phyloP scores from a whole-genome alignment of 2,888 invertebrate species.

The Tetrapedia diversipes region DNA sequence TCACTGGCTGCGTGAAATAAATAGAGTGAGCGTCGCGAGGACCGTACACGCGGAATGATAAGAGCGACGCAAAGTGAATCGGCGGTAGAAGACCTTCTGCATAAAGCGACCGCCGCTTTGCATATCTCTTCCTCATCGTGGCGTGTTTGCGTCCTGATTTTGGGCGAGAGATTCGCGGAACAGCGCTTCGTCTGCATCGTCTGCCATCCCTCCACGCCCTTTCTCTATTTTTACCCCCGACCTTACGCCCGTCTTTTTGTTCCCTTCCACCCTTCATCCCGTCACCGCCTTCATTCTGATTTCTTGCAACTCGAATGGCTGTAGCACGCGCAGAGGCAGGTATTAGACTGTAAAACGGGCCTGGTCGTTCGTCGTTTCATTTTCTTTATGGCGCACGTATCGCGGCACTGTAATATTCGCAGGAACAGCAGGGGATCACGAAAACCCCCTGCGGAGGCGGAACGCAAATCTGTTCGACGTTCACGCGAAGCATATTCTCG shows the following conservation, averaged over 20 bases:
- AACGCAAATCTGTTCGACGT: background rate
- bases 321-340: constrained; percentile 13
- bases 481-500: background rate
- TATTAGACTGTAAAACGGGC: constrained; percentile 13
- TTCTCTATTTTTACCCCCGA: constrained; percentile 7
- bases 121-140: constrained; percentile 72
- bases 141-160: constrained; percentile 64
- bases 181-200: constrained; percentile 47
- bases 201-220: background rate
- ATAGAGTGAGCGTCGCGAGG: constrained; percentile 55
- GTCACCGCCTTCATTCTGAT: constrained; percentile 4
- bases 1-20: constrained; percentile 55
- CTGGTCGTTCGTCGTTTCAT: constrained; percentile 31
- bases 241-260: background rate
- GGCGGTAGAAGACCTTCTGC: constrained; percentile 75
- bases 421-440: constrained; percentile 7
- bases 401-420: constrained; percentile 30
- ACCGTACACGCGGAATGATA: constrained; percentile 59
- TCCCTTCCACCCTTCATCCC: background rate
- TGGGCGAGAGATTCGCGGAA: constrained; percentile 62
- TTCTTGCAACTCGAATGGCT: constrained; percentile 6
- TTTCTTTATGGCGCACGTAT: constrained; percentile 44
- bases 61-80: constrained; percentile 74
- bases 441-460: background rate
- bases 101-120: constrained; percentile 75